Base-by-base conservation (phyloP, 2,888 invertebrate species). In the Rotaria macrura region DNA sequence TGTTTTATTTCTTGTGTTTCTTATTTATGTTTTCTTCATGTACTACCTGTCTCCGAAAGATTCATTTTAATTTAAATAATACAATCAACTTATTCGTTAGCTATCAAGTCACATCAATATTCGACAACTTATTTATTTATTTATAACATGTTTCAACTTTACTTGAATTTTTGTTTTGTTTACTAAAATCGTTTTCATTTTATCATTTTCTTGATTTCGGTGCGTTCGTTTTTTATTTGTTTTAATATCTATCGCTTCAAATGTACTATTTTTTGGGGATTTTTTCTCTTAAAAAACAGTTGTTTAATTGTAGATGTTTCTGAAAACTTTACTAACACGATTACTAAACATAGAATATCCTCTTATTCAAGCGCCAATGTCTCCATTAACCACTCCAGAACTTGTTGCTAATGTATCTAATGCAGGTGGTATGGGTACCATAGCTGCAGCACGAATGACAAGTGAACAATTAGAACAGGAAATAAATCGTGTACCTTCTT, bases 371-470 rank as follows among this genome's bases (percentile, higher is more conserved):
- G 40, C 79, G 25, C 79, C 79, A 12, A 79, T 79, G 79, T 79
- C 79, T 43, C 79, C 79, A 10, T 79, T 79, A 43, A 43, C 79
- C 9, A 40, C 79, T 6, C 79, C 79, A n/a, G 43, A 40, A 12
- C 79, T 79, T 79, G 79, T 79, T 79, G 79, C 79, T 25, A 43
- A 25, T 79, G 79, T 79, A n/a, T 43, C 43, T 1, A 79, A 79
- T 43, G 43, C 40, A 23, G 79, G 79, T 43, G 79, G 79, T 43
- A 40, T 79, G 25, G 79, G 79, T 79, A 43, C 79, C 10, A 79
- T 79, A 43, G 79, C 79, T 38, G 79, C 9, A 10, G 79, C 79
- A n/a, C 14, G 79, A 79, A 43, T 43, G 79, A 79, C 25, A 2
- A n/a, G 43, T 43, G 43, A 43, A 43, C 43, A 79, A 43, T 79